Conservation (phyloP, 2,113 vertebrate genomes). For the Amphiprion ocellaris region DNA sequence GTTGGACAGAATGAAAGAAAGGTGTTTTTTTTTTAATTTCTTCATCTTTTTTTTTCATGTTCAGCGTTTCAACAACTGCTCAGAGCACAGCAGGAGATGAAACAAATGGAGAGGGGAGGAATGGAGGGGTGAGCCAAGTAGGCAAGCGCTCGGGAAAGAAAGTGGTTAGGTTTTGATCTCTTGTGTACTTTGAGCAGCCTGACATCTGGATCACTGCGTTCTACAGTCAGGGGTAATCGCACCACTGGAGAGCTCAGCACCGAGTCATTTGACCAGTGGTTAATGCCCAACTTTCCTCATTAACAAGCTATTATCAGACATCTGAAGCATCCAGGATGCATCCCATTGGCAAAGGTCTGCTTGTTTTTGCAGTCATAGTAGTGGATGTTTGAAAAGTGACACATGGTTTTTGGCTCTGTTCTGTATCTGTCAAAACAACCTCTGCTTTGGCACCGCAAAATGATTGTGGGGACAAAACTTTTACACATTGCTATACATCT, state of each 20-base stretch:
- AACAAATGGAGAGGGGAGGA: slow-evolving; percentile 41
- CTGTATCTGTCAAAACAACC: too few relatives aligned
- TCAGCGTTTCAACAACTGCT: slow-evolving; percentile 58
- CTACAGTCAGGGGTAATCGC: slow-evolving; percentile 16
- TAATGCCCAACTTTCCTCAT: slow-evolving; percentile 11
- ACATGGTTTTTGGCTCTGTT: too few relatives aligned
- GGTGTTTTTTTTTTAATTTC: slow-evolving; percentile 44
- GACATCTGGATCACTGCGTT: slow-evolving; percentile 37
- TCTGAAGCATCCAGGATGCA: not conserved
- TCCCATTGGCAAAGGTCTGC: too few relatives aligned
- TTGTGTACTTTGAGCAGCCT: slow-evolving; percentile 24
- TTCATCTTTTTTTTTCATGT: slow-evolving; percentile 33
- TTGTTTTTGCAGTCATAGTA: too few relatives aligned
- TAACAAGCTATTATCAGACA: not conserved
- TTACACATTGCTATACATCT: too few relatives aligned
- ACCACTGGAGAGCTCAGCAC: slow-evolving; percentile 14
- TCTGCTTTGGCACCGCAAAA: too few relatives aligned
- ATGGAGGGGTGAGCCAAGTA: not conserved
- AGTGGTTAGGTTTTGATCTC: slow-evolving; percentile 54
- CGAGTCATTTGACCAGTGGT: slow-evolving; percentile 4
- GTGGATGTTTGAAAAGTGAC: too few relatives aligned
- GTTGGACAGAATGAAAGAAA: slow-evolving; percentile 49
- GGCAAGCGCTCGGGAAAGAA: slow-evolving; percentile 3
- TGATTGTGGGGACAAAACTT: too few relatives aligned
- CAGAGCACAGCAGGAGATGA: slow-evolving; percentile 59